Evolutionary conservation across 2,888 invertebrate species (phyloP), one percentile per base, ranked within the genome.

Genomic region (Spodoptera littoralis): DNA sequence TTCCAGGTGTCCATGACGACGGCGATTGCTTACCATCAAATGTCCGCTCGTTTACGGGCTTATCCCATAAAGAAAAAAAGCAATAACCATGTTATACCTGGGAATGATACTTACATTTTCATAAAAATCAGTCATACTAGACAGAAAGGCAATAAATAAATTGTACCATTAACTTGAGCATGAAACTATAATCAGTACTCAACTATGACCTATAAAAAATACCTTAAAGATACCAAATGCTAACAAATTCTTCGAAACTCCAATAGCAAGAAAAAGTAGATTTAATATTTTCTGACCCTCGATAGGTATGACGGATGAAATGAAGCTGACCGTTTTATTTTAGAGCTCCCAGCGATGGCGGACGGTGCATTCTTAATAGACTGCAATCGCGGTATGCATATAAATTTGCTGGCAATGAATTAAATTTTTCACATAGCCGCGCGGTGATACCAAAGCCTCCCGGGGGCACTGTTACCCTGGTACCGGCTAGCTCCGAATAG

Each of bases 301-400:
- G 50, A 59, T 60, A 59, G 66, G 58, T 77, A 76, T 84, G 85
- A 82, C 76, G 75, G 77, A 82, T 83, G 82, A 83, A 85, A 87
- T 85, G 77, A 83, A 84, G 85, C 86, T 88, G 86, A 82, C 86
- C 87, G 80, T 87, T 88, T 86, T 87, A 87, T 85, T 87, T 88
- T 81, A 85, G 79, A 83, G 71, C 77, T 75, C 78, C 65, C 60
- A 48, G 75, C 64, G 81, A 82, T 84, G 86, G 83, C 77, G 71
- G 80, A 85, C 79, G 84, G 85, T 90, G 92, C 90, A 91, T 91
- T 90, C 88, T 86, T 90, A 90, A 90, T 90, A 88, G 84, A 90
- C 82, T 90, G 88, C 90, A 89, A 84, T 71, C 84, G 84, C 79
- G 91, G 90, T 86, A 90, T 92, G 92, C 92, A 92, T 92, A 92